Base-by-base conservation (phyloP, 2,113 vertebrate genomes). In the Cottus gobio region DNA sequence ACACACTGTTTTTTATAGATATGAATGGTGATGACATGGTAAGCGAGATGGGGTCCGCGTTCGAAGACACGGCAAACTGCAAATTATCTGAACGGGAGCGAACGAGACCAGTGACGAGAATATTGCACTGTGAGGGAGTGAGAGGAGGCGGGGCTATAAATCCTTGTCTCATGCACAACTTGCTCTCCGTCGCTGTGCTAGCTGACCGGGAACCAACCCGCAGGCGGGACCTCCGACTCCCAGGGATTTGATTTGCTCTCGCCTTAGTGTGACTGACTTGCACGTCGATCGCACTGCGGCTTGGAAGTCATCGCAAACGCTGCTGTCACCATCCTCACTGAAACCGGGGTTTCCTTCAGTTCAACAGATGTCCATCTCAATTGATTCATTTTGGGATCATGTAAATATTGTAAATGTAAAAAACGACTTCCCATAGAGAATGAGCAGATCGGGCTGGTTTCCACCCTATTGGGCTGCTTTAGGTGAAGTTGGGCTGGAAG, bases 221-320 rank as follows among this genome's bases (percentile, higher is more conserved):
- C 44, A 18, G 16, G 16, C 16, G 44, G 12, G 39, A 4, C 39
- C 13, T 42, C 39, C 3, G 12, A 11, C 11, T 42, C 13, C 39
- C 44, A 18, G 18, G 13, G 6, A 7, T 6, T 48, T 20, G 1
- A 48, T 48, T 48, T 7, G 16, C 44, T 7, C 18, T 48, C 5
- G 44, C 44, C 16, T 20, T 7, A 48, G 16, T 20, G 48, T 3
- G 48, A 52, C 48, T 52, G 48, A 52, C 48, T 52, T 20, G 1
- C 44, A 18, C 2, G 16, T 18, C 44, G 15, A 46, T 46, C n/a
- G n/a, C n/a, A n/a, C n/a, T n/a, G n/a, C n/a, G n/a, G 44, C 44
- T 46, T 46, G 24, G 42, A 64, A 63, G 57, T 50, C 22, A 42
- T 71, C 58, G 54, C 13, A 37, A 64, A 10, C 46, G 69, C 54